These are phyloP conservation scores for Rhinichthys klamathensis DNA, from an alignment of 2,113 vertebrate species.

Conservation along the genomic window DNA sequence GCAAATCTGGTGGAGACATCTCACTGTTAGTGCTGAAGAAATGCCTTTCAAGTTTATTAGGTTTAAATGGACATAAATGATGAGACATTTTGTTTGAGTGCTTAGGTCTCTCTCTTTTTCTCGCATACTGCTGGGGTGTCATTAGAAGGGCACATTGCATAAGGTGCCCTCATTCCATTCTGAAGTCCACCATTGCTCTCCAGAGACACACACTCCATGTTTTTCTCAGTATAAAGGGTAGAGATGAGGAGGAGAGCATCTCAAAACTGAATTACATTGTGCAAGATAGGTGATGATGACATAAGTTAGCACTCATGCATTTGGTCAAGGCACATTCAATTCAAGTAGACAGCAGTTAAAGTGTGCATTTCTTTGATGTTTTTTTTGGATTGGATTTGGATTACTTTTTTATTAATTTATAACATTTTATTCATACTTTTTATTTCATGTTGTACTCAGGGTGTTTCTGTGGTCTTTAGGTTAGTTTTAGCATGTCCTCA, in stretches of 20 bases:
- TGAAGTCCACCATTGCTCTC: slow-evolving; percentile 4
- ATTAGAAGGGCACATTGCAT: slow-evolving; percentile 7
- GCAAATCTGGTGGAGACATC: neutral
- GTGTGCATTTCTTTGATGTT: neutral
- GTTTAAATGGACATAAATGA: neutral
- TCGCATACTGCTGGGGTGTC: neutral
- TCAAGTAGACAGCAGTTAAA: neutral
- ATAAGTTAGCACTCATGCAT: neutral
- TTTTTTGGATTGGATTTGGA: neutral
- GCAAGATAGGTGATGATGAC: neutral
- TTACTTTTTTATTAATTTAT: neutral
- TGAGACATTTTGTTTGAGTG: neutral
- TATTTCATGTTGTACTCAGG: neutral
- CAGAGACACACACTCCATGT: neutral
- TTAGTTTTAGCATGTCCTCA: neutral
- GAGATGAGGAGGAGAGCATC: neutral
- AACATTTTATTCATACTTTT: neutral
- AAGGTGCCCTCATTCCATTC: slow-evolving; percentile 14
- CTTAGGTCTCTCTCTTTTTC: neutral
- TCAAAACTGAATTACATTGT: neutral
- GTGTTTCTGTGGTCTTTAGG: neutral
- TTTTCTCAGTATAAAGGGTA: neutral
- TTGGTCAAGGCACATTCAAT: neutral
- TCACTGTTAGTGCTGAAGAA: neutral
- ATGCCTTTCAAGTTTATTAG: neutral